Conservation (phyloP, 2,888 invertebrate species). For the Torymus aiolomorphi region DNA sequence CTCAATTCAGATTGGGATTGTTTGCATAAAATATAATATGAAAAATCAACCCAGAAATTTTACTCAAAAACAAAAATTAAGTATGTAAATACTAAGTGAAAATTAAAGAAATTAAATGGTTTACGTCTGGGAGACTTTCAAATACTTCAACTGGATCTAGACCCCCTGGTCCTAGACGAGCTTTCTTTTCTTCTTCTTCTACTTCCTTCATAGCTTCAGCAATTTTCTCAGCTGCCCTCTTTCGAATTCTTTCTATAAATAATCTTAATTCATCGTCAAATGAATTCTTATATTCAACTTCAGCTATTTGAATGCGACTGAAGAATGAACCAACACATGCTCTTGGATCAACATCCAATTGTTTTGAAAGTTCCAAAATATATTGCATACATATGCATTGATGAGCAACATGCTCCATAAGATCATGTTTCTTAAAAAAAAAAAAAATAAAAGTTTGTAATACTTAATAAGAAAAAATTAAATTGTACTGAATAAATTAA, state of each 20-base stretch:
- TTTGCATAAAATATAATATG: too few species aligned
- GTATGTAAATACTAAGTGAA: too few species aligned
- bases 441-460: constrained; percentile 44
- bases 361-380: constrained; percentile 95
- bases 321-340: constrained; percentile 94
- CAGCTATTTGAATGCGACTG: constrained; percentile 93
- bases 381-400: constrained; percentile 99
- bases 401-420: constrained; percentile 97
- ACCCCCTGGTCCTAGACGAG: constrained; percentile 96
- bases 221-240: constrained; percentile 90
- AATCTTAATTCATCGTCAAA: constrained; percentile 94
- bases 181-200: constrained; percentile 90
- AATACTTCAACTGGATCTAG: constrained; percentile 98
- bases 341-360: constrained; percentile 93
- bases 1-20: too few species aligned
- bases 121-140: constrained; percentile 91
- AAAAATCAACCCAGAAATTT: too few species aligned
- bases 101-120: background rate
- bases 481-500: constrained; percentile 6
- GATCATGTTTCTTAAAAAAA: constrained; percentile 87
- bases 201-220: constrained; percentile 90
- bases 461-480: background rate
- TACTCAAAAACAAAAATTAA: too few species aligned
- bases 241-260: constrained; percentile 91
- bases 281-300: constrained; percentile 92